Base-by-base conservation (phyloP, 2,113 vertebrate genomes). In the Brachyhypopomus occidentalis region DNA sequence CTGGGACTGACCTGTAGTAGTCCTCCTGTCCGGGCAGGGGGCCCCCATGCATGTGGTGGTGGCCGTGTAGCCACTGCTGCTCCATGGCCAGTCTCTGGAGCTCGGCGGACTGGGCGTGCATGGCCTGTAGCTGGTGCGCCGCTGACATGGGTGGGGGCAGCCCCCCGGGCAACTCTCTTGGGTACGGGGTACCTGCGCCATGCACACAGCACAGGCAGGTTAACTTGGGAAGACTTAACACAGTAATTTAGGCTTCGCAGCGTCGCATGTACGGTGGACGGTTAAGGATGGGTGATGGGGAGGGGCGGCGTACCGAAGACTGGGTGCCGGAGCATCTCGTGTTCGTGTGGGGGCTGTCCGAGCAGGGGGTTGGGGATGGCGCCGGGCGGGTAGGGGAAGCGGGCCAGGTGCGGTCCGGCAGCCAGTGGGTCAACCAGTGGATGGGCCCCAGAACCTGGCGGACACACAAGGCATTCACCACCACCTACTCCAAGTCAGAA, bases 61-160 rank as follows among this genome's bases (percentile, higher is more conserved):
- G 97, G 4, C 96, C 96, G 0, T 98, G 97, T 67, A 98, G 92
- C 97, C 97, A 99, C 90, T 98, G 97, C 89, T 98, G 97, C 90
- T 99, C 97, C 97, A 99, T 97, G 73, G 97, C 97, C 88, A 99
- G 91, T 92, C 97, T 94, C 27, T 99, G 97, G 76, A 99, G 95
- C 93, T 99, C 97, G 0, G 96, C 97, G 0, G 97, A 98, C 93
- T 98, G 97, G 55, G 97, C 97, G 0, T 99, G 97, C 97, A 99
- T 98, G 89, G 97, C 97, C 94, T 99, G 97, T 71, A 99, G 93
- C 87, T 99, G 97, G 88, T 99, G 97, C 38, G 97, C 97, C 0
- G 97, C 97, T 0, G 97, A 99, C 97, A 99, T 99, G 7, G 92
- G 97, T 20, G 97, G 97, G 3, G 96, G 96, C 67, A 98, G 92